Conservation (phyloP, 1,140 invertebrate genomes). For the Dendroctonus ponderosae region DNA sequence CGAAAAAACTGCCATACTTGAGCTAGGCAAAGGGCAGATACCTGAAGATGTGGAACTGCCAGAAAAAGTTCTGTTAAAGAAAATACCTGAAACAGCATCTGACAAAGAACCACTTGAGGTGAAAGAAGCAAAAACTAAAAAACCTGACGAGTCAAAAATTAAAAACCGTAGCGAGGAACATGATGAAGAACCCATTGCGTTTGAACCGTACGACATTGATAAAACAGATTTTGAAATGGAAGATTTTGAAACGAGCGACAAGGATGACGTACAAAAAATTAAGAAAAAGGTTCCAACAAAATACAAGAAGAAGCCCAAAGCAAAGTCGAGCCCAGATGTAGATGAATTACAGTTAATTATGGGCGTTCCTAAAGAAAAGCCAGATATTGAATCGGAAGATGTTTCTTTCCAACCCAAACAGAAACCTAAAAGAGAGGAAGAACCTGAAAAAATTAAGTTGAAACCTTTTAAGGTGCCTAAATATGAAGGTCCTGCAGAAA, state of each 20-base stretch:
- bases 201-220: conserved; percentile 40
- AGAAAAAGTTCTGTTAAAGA: conserved; percentile 47
- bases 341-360: conserved; percentile 29
- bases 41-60: conserved; percentile 53
- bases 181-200: conserved; percentile 26
- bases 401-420: conserved; percentile 31
- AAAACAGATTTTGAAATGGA: conserved; percentile 33
- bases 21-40: conserved; percentile 55
- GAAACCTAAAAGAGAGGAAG: conserved; percentile 30
- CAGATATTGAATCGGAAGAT: conserved; percentile 15
- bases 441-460: conserved; percentile 31
- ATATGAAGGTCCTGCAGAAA: conserved; percentile 18
- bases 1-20: conserved; percentile 55
- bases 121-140: conserved; percentile 44
- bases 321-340: conserved; percentile 48
- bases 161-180: conserved; percentile 42
- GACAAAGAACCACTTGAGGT: conserved; percentile 29
- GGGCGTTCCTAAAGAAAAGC: conserved; percentile 33
- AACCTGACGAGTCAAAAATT: conserved; percentile 44
- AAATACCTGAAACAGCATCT: conserved; percentile 43
- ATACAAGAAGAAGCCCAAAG: conserved; percentile 40
- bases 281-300: conserved; percentile 43
- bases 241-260: conserved; percentile 39
- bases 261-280: conserved; percentile 39
- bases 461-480: conserved; percentile 31